These are phyloP conservation scores for Drosophila histrio DNA, from an alignment of 2,888 invertebrate species.

Conservation along the genomic window DNA sequence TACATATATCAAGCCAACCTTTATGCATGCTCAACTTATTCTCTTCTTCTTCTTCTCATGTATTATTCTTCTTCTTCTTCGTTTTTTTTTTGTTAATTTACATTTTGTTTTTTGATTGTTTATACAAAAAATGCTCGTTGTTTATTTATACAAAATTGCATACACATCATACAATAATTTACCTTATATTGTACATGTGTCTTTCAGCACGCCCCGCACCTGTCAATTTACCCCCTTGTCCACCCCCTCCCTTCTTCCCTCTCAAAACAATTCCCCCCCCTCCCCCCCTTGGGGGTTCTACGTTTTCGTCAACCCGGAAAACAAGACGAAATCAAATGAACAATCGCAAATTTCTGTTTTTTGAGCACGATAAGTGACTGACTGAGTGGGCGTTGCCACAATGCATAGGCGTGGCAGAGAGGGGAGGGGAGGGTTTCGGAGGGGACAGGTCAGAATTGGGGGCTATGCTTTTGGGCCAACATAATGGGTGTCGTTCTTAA, in stretches of 20 bases:
- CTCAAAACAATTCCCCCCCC: not conserved
- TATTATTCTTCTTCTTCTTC: conserved; percentile 4
- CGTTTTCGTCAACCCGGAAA: conserved; percentile 56
- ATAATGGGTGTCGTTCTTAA: conserved; percentile 41
- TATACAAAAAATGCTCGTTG: conserved; percentile 52
- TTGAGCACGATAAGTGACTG: conserved; percentile 36
- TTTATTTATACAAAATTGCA: conserved; percentile 73
- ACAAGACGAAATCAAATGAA: conserved; percentile 53
- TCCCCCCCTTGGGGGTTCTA: not conserved
- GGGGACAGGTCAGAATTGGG: not conserved
- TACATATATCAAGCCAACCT: conserved; percentile 6
- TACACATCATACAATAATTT: conserved; percentile 66
- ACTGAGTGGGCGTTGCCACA: conserved; percentile 45
- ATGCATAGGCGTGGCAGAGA: not conserved
- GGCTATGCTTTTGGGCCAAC: not conserved
- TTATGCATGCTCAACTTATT: conserved; percentile 46
- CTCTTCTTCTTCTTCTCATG: not conserved
- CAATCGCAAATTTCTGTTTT: conserved; percentile 52
- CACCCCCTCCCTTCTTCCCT: not conserved
- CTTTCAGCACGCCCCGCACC: conserved; percentile 20
- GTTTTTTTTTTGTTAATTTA: conserved; percentile 1
- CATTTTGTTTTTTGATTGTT: conserved; percentile 49
- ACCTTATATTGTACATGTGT: conserved; percentile 52
- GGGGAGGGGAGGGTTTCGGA: too few relatives aligned
- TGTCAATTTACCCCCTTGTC: not conserved